Conservation (phyloP, 2,113 vertebrate genomes). For the Opisthocomus hoazin region DNA sequence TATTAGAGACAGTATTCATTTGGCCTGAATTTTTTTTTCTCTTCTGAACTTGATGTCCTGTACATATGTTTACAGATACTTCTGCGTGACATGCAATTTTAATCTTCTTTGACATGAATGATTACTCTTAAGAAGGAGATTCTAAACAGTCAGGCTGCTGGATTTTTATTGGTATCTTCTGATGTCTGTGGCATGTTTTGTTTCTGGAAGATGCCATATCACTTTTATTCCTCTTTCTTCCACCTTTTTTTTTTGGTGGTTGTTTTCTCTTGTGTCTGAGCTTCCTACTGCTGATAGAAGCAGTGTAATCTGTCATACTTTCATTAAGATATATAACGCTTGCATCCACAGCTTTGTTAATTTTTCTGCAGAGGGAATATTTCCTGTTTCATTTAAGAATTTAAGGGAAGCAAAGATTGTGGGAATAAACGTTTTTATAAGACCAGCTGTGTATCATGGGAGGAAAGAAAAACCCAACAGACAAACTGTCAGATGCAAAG, state of each 20-base stretch:
- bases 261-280: neutral
- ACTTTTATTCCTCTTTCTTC: neutral
- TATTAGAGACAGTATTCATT: neutral
- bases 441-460: neutral
- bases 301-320: neutral
- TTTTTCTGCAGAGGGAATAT: neutral
- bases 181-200: neutral
- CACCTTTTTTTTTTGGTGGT: neutral
- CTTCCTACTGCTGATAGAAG: neutral
- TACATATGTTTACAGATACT: neutral
- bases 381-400: neutral
- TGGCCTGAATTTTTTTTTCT: neutral
- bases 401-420: neutral
- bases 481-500: neutral
- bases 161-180: neutral
- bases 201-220: neutral
- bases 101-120: constrained; percentile 1
- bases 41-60: neutral
- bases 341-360: neutral
- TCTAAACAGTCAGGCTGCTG: neutral
- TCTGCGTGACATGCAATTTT: neutral
- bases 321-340: neutral
- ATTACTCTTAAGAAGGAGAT: neutral
- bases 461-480: neutral
- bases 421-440: neutral